phyloP scores from a whole-genome alignment of 2,888 invertebrate species.

The Pantelozetes paolii region DNA sequence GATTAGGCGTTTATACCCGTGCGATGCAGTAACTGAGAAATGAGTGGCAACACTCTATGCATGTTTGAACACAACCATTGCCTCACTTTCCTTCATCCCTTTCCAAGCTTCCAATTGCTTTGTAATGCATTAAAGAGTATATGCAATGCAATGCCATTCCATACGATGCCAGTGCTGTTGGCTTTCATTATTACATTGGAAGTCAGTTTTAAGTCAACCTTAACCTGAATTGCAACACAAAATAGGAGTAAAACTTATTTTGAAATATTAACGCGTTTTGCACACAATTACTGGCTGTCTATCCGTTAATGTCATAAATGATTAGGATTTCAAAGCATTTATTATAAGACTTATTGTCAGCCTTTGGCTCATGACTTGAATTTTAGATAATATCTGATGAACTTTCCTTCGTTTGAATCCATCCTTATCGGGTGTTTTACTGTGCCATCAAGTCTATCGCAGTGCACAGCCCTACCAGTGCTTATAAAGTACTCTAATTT shows the following conservation, averaged over 20 bases:
- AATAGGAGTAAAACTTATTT: not conserved
- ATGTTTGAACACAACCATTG: not conserved
- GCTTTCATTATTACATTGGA: not conserved
- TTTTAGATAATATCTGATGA: not conserved
- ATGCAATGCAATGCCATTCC: not conserved
- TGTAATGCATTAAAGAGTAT: not conserved
- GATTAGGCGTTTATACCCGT: not conserved
- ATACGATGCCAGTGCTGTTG: not conserved
- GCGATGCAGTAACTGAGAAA: constrained; percentile 22
- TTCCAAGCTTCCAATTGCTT: not conserved
- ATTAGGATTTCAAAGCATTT: not conserved
- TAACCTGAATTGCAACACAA: not conserved
- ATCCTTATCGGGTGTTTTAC: not conserved
- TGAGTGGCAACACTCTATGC: constrained; percentile 25
- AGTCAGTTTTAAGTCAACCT: not conserved
- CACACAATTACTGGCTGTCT: not conserved
- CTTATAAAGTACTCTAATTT: not conserved
- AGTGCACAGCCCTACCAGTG: not conserved
- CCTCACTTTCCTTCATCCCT: too few relatives aligned
- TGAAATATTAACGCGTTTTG: not conserved
- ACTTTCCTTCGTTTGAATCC: not conserved
- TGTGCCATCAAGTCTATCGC: not conserved
- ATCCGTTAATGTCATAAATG: not conserved
- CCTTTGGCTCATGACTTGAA: not conserved
- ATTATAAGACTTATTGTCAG: not conserved